Evolutionary conservation across 1,140 invertebrate species (phyloP).

Genomic region (Gonatopus flavifemur): DNA sequence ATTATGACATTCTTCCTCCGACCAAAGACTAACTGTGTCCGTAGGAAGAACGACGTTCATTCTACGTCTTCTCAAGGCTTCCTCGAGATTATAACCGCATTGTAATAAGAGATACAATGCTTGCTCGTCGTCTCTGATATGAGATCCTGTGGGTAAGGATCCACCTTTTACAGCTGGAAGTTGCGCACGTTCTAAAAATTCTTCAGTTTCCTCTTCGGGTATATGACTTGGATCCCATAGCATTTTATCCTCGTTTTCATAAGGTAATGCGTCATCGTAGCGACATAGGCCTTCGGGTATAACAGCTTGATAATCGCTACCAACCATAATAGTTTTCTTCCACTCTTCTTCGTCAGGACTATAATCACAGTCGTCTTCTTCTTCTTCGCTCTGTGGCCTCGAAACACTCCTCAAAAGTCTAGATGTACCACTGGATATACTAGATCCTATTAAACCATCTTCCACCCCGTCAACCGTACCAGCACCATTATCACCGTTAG

Average conservation of each 20-base stretch:
- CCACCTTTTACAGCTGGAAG: constrained; percentile 62
- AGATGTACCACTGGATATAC: constrained; percentile 42
- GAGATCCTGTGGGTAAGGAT: constrained; percentile 72
- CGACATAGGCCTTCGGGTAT: constrained; percentile 89
- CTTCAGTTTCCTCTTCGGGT: constrained; percentile 74
- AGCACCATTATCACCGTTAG: constrained; percentile 8
- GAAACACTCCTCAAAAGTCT: constrained; percentile 64
- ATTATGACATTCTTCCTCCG: constrained; percentile 95
- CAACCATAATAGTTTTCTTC: constrained; percentile 93
- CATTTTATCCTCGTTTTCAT: constrained; percentile 95
- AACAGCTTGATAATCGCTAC: constrained; percentile 88
- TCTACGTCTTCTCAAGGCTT: constrained; percentile 83
- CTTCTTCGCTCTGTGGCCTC: constrained; percentile 68
- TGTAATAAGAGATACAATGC: constrained; percentile 89
- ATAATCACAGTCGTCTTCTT: constrained; percentile 76
- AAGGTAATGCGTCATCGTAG: constrained; percentile 90
- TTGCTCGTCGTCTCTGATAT: constrained; percentile 92
- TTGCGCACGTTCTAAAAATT: constrained; percentile 77
- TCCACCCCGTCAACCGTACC: constrained; percentile 30
- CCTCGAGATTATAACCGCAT: constrained; percentile 92
- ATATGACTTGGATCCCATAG: constrained; percentile 87
- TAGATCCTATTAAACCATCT: constrained; percentile 27
- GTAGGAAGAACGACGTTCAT: constrained; percentile 74
- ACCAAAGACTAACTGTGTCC: constrained; percentile 86
- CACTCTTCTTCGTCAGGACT: constrained; percentile 77